A percentile compares a stretch with the other conserved stretches of the same genome.
Evolutionary conservation across 2,113 vertebrate species (phyloP).

Genomic region (Pteropus alecto): DNA sequence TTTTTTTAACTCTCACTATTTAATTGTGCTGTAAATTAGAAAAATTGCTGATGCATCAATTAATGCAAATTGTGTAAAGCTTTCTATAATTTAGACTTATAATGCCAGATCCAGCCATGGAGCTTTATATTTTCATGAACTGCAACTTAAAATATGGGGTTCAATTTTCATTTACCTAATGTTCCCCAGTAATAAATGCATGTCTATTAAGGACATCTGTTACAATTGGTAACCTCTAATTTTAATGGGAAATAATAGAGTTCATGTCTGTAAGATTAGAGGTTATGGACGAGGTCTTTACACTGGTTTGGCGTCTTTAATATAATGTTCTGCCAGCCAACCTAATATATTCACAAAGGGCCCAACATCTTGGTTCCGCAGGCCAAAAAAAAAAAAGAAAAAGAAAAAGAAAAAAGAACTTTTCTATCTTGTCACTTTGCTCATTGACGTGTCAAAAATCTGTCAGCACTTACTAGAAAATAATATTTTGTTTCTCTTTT

Average conservation of each 20-base stretch:
- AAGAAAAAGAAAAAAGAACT: conserved; percentile 49
- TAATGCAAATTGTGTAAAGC: conserved; percentile 77
- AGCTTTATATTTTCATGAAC: conserved; percentile 79
- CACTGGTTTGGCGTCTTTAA: conserved; percentile 77
- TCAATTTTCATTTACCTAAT: conserved; percentile 87
- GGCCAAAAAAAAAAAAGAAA: conserved; percentile 73
- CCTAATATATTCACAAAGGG: conserved; percentile 77
- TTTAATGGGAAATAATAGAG: conserved; percentile 88
- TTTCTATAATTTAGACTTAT: conserved; percentile 82
- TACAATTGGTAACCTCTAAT: conserved; percentile 86
- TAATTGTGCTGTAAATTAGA: conserved; percentile 73
- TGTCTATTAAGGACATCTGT: conserved; percentile 85
- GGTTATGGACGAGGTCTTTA: conserved; percentile 83
- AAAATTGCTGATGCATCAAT: conserved; percentile 82
- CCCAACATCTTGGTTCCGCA: conserved; percentile 65
- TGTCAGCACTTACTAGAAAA: conserved; percentile 80
- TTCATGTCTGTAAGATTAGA: conserved; percentile 87
- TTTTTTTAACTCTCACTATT: conserved; percentile 49
- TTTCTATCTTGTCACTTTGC: conserved; percentile 78
- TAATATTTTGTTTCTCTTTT: conserved; percentile 82
- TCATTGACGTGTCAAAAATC: conserved; percentile 81
- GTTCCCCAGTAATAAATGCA: conserved; percentile 82
- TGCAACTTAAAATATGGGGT: conserved; percentile 82
- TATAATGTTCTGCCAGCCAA: conserved; percentile 81
- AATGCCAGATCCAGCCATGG: conserved; percentile 76